Evolutionary conservation across 1,140 invertebrate genomes (phyloP).

Genomic region (Augochlora pura): DNA sequence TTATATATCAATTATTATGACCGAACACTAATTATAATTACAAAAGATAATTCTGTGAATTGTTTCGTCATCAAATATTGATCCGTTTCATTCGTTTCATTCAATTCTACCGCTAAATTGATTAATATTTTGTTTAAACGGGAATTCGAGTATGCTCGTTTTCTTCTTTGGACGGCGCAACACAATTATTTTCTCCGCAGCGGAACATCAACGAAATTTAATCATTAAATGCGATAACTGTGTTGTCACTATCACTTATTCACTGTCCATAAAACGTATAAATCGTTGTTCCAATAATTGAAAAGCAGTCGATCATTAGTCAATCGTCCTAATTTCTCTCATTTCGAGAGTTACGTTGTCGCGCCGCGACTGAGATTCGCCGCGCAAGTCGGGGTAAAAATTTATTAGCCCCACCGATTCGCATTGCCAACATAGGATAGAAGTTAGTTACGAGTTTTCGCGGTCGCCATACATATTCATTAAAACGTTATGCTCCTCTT

Average conservation of each 20-base stretch:
- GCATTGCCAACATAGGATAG: background rate
- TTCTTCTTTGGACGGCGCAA: too few species aligned
- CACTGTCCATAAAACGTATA: background rate
- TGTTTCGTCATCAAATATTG: too few species aligned
- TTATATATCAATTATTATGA: too few species aligned
- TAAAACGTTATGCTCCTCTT: too few species aligned
- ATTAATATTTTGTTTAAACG: too few species aligned
- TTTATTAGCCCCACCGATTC: background rate
- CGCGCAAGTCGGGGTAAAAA: background rate
- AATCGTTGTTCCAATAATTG: constrained; percentile 4
- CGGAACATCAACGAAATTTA: background rate
- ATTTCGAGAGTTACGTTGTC: background rate
- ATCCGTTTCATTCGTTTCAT: too few species aligned
- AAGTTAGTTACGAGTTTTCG: background rate
- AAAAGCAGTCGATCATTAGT: background rate
- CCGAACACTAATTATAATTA: too few species aligned
- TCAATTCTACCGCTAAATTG: too few species aligned
- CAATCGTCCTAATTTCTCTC: background rate
- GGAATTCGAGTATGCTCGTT: too few species aligned
- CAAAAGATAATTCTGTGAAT: too few species aligned
- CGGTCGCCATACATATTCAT: too few species aligned
- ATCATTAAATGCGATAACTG: background rate
- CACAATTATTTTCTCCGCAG: background rate
- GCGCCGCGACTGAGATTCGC: background rate
- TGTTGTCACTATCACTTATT: background rate